phyloP scores from a whole-genome alignment of 1,140 invertebrate species.

The Doryteuthis pealeii region DNA sequence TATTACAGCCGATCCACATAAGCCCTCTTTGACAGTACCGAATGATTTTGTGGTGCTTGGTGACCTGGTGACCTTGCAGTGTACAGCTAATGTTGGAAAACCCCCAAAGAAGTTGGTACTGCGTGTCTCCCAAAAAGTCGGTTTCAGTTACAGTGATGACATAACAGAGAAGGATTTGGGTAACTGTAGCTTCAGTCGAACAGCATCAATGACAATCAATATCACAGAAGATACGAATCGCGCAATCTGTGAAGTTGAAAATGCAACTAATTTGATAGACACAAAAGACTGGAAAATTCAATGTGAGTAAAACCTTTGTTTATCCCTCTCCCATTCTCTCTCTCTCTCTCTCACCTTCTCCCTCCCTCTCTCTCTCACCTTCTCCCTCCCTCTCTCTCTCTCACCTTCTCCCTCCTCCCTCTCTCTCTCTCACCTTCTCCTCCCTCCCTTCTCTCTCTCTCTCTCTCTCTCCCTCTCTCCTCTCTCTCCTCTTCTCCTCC shows the following conservation, averaged over 20 bases:
- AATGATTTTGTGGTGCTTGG: neutral
- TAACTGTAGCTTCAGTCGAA: neutral
- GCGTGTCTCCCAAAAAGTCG: neutral
- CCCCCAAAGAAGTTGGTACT: neutral
- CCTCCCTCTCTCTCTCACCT: too few species aligned
- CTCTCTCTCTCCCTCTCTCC: too few species aligned
- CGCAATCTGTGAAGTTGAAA: neutral
- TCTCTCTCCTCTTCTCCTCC: too few species aligned
- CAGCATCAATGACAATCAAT: neutral
- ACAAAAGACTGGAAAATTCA: neutral
- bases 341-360: neutral
- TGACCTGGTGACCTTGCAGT: neutral
- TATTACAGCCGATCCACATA: too few species aligned
- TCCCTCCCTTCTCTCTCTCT: neutral
- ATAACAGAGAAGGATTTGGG: neutral
- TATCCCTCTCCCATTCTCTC: neutral
- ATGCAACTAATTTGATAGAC: neutral
- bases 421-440: too few species aligned
- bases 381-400: too few species aligned
- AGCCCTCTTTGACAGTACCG: neutral
- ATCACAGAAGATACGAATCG: neutral
- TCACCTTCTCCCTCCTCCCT: too few species aligned
- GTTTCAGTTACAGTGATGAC: neutral
- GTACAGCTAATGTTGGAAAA: neutral
- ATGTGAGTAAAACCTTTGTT: neutral